A percentile compares a stretch with the other conserved stretches of the same genome.
Conservation (phyloP, 2,797 vertebrate species). For the Emys orbicularis region DNA sequence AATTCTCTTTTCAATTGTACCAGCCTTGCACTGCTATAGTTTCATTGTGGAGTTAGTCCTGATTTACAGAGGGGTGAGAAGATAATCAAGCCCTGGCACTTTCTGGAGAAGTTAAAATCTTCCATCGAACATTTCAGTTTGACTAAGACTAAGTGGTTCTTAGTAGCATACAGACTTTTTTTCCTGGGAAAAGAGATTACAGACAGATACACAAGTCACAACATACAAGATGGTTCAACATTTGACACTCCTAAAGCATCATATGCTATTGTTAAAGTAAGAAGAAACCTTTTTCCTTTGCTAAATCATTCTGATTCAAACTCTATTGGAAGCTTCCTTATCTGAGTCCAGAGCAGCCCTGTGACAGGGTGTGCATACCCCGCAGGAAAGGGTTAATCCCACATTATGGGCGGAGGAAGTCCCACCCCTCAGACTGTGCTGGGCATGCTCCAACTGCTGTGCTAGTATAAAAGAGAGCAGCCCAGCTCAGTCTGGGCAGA, state of each 20-base stretch:
- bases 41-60: not conserved
- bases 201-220: not conserved
- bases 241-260: not conserved
- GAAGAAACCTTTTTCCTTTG: not conserved
- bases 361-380: too few species aligned
- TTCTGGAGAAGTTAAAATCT: not conserved
- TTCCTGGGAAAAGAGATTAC: not conserved
- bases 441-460: too few species aligned
- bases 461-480: too few species aligned
- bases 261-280: not conserved
- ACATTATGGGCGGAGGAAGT: too few species aligned
- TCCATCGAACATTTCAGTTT: not conserved
- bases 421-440: too few species aligned
- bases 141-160: not conserved
- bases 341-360: not conserved
- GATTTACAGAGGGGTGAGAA: not conserved
- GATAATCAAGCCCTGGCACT: not conserved
- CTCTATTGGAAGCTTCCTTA: not conserved
- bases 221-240: not conserved
- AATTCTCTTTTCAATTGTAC: not conserved
- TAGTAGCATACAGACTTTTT: not conserved
- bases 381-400: too few species aligned
- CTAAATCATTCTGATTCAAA: slow-evolving; percentile 10
- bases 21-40: not conserved
- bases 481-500: too few species aligned